Evolutionary conservation across 2,888 invertebrate genomes (phyloP).

Genomic region (Agrochola macilenta): DNA sequence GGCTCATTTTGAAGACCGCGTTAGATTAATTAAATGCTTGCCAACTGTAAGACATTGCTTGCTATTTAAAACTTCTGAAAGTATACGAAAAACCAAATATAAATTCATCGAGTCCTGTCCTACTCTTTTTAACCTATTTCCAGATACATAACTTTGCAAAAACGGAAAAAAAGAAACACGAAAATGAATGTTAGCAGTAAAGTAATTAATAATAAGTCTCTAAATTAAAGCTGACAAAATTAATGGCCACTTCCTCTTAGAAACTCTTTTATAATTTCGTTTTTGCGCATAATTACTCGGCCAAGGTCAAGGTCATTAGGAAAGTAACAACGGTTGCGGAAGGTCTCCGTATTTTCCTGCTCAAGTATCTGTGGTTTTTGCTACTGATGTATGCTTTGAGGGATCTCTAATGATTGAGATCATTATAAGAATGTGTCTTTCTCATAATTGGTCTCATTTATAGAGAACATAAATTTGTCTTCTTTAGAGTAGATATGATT

Average conservation of each 20-base stretch:
- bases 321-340: conserved; percentile 13
- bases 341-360: conserved; percentile 25
- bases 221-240: conserved; percentile 58
- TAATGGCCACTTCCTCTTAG: conserved; percentile 49
- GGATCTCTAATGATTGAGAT: conserved; percentile 40
- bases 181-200: conserved; percentile 49
- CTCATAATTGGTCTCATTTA: not conserved
- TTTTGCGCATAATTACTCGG: conserved; percentile 35
- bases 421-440: conserved; percentile 27
- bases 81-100: not conserved
- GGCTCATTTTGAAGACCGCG: not conserved
- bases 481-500: not conserved
- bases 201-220: conserved; percentile 58
- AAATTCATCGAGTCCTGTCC: conserved; percentile 14
- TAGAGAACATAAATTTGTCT: not conserved
- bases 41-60: not conserved
- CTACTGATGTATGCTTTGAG: conserved; percentile 14
- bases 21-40: not conserved
- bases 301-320: conserved; percentile 47
- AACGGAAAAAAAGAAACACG: conserved; percentile 33
- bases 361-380: conserved; percentile 45
- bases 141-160: conserved; percentile 17
- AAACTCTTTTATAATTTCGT: conserved; percentile 52
- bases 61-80: not conserved
- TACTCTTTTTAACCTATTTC: not conserved